phyloP scores from a whole-genome alignment of 2,113 vertebrate species.

The Dipodomys spectabilis region DNA sequence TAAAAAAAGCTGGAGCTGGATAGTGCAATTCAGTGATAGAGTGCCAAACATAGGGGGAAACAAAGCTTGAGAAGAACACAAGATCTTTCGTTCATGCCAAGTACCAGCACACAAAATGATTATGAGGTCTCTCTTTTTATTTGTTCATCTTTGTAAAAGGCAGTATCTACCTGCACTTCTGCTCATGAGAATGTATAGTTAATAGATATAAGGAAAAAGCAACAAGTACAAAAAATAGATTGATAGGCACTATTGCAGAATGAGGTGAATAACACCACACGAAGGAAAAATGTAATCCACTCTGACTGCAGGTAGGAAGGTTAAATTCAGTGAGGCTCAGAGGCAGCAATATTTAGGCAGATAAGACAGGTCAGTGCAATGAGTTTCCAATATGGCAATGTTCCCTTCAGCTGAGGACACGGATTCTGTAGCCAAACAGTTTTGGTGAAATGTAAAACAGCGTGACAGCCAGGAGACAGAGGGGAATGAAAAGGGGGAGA shows the following conservation, averaged over 20 bases:
- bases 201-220: background rate
- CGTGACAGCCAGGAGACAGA: background rate
- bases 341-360: background rate
- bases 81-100: too few relatives aligned
- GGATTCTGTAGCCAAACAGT: background rate
- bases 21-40: too few relatives aligned
- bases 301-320: background rate
- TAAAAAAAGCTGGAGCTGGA: too few relatives aligned
- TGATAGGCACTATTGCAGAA: background rate
- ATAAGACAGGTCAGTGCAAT: background rate
- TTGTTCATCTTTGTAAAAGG: background rate
- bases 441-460: background rate
- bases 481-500: background rate
- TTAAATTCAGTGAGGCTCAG: background rate
- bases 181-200: background rate
- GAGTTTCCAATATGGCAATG: background rate
- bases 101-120: background rate
- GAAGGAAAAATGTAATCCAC: background rate
- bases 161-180: background rate
- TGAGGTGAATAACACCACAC: background rate
- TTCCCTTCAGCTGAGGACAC: background rate
- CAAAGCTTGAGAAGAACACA: too few relatives aligned
- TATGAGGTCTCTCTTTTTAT: background rate
- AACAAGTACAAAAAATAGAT: background rate
- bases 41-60: too few relatives aligned